Evolutionary conservation across 2,113 vertebrate genomes (phyloP), one percentile per base, ranked within the genome.

Genomic region (Xyliphius kryptos): DNA sequence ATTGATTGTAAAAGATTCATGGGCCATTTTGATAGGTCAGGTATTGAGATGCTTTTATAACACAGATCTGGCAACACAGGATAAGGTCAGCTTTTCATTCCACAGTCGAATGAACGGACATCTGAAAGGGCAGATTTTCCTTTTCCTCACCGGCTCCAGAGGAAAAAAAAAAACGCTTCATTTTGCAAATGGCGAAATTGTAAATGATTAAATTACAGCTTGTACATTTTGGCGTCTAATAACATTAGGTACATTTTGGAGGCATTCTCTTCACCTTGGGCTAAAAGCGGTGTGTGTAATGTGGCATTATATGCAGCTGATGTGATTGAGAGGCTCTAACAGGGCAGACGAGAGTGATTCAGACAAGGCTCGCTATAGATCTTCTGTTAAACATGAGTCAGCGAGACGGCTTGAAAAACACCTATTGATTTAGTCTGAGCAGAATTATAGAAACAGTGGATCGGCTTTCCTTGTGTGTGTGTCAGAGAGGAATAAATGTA

Each of bases 361-460:
- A 47, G 56, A 46, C n/a, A n/a, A n/a, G n/a, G n/a, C n/a, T n/a
- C n/a, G n/a, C 56, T 47, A 59, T 47, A 32, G 56, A 46, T 59
- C 56, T 59, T 46, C 56, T 47, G 41, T 59, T 59, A 46, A 59
- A 59, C 43, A 47, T 43, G 56, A n/a, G 56, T 43, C 56, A 58
- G 41, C 19, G 56, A 58, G 56, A 58, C 56, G 51, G 56, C 56
- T 46, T 47, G 56, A 59, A 59, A 59, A 59, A 59, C 56, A 47
- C 43, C 56, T 59, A 59, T 59, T 59, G 56, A 59, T 59, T 59
- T 47, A 2, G 56, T 59, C 56, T 59, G 56, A 59, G 15, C 41
- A 47, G 56, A 59, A 32, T 59, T 47, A 59, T 15, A 59, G 56
- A 61, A 69, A 56, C 68, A 62, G 44, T 77, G 75, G 78, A 74